phyloP scores from a whole-genome alignment of 2,888 invertebrate species.

The Calephelis perditalis region DNA sequence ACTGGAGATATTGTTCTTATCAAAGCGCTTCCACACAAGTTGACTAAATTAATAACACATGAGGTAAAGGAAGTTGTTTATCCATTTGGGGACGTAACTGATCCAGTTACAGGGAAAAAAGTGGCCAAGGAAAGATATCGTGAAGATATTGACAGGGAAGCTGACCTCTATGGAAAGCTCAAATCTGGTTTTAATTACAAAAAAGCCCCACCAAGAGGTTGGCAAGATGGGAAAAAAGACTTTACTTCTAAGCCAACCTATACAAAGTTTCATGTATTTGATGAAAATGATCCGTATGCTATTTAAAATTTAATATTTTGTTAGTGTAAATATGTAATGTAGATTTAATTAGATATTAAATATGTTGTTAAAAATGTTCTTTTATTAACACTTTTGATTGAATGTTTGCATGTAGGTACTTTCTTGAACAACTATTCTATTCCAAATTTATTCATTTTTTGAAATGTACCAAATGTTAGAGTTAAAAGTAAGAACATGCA shows the following conservation, averaged over 20 bases:
- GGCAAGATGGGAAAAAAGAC: constrained; percentile 89
- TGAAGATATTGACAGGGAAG: constrained; percentile 83
- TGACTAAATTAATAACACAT: constrained; percentile 88
- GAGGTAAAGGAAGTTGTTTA: constrained; percentile 88
- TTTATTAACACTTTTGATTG: background rate
- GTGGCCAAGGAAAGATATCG: constrained; percentile 85
- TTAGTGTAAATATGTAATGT: constrained; percentile 27
- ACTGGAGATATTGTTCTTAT: constrained; percentile 90
- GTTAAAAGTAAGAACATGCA: too few relatives aligned
- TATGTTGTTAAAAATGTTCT: constrained; percentile 7
- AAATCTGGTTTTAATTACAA: constrained; percentile 85
- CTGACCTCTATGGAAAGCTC: constrained; percentile 83
- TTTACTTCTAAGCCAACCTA: constrained; percentile 87
- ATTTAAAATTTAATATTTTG: constrained; percentile 56
- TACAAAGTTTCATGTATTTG: constrained; percentile 87
- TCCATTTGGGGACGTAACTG: constrained; percentile 90
- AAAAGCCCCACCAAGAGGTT: constrained; percentile 87
- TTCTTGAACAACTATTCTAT: too few relatives aligned
- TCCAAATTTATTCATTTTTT: too few relatives aligned
- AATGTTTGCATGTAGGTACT: too few relatives aligned
- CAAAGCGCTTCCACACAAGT: constrained; percentile 83
- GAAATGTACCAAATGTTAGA: too few relatives aligned
- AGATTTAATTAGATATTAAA: constrained; percentile 19
- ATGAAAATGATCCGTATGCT: constrained; percentile 84
- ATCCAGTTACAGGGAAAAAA: constrained; percentile 90